Conservation (phyloP, 2,888 invertebrate species). For the Trissoscelio sp. region DNA sequence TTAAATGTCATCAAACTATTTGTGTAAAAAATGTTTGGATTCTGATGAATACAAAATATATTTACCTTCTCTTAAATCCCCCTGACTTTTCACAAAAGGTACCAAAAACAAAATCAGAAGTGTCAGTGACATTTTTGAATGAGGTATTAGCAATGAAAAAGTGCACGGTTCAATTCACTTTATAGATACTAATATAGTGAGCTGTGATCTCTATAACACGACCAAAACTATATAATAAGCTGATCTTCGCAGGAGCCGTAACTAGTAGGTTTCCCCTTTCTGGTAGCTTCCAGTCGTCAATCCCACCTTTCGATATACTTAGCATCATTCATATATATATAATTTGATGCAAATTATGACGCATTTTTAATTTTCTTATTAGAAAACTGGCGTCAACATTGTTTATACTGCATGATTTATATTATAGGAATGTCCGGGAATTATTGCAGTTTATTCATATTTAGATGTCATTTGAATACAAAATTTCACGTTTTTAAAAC, state of each 20-base stretch:
- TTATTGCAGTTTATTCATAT: neutral
- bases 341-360: slow-evolving; percentile 22
- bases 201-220: neutral
- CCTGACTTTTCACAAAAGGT: neutral
- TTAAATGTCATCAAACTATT: too few species aligned
- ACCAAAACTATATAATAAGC: slow-evolving; percentile 1
- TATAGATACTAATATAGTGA: neutral
- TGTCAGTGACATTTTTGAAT: neutral
- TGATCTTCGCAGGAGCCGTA: neutral
- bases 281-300: neutral
- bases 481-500: neutral
- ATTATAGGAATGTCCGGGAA: neutral
- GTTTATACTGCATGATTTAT: slow-evolving; percentile 12
- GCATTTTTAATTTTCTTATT: slow-evolving; percentile 12
- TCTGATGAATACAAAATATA: neutral
- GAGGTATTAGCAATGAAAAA: neutral
- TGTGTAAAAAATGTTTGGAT: neutral
- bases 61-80: neutral
- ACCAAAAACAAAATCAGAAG: neutral
- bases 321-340: slow-evolving; percentile 3
- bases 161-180: neutral
- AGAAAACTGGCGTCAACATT: slow-evolving; percentile 7
- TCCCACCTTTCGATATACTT: neutral
- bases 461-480: neutral
- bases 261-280: slow-evolving; percentile 5